These are phyloP conservation scores for Melanogrammus aeglefinus DNA, from an alignment of 2,797 vertebrate genomes.

Conservation along the genomic window DNA sequence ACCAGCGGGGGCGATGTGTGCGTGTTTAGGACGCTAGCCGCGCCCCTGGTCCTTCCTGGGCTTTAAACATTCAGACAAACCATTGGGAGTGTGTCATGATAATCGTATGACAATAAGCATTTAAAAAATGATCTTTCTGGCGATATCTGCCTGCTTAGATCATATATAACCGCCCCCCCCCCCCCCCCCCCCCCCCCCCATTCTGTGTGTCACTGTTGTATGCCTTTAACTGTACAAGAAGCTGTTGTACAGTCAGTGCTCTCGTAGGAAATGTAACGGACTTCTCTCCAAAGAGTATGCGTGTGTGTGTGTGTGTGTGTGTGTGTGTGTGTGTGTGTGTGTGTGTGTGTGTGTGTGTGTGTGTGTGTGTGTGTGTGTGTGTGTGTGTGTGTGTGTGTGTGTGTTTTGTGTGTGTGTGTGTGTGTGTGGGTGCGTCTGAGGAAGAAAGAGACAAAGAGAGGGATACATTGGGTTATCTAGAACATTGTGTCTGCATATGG, in stretches of 20 bases:
- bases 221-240: constrained; percentile 31
- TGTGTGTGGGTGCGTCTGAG: too few relatives aligned
- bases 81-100: neutral
- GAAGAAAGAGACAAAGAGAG: neutral
- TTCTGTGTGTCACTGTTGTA: constrained; percentile 46
- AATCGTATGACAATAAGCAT: neutral
- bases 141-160: neutral
- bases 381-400: constrained; percentile 4
- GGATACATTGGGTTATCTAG: constrained; percentile 17
- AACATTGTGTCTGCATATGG: constrained; percentile 29
- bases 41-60: neutral
- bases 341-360: constrained; percentile 4
- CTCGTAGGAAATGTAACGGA: constrained; percentile 37
- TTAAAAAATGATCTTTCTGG: neutral
- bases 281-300: constrained; percentile 38
- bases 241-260: constrained; percentile 36
- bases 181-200: constrained; percentile 12
- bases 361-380: too few relatives aligned
- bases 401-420: too few relatives aligned
- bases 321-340: constrained; percentile 14
- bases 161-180: neutral
- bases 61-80: neutral
- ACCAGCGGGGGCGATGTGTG: neutral
- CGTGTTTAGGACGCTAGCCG: neutral
- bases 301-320: neutral